These are phyloP conservation scores for Irena cyanogastra DNA, from an alignment of 2,113 vertebrate species.

Conservation along the genomic window DNA sequence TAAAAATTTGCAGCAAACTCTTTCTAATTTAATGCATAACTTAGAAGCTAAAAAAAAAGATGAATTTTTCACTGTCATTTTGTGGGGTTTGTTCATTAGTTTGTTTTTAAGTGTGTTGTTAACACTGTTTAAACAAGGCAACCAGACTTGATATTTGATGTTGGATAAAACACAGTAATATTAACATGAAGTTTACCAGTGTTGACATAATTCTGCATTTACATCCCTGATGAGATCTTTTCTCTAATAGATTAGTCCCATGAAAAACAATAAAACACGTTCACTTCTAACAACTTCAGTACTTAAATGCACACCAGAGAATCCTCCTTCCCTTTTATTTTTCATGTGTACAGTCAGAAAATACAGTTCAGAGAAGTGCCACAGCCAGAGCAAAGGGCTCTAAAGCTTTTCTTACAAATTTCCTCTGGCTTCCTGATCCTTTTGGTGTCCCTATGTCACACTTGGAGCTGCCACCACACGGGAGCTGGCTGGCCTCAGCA, in stretches of 20 bases:
- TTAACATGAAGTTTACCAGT: neutral
- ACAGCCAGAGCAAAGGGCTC: neutral
- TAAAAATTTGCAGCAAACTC: neutral
- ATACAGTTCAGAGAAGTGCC: neutral
- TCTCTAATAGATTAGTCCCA: neutral
- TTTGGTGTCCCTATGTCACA: neutral
- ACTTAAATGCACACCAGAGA: neutral
- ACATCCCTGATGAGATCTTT: neutral
- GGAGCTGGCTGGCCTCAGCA: neutral
- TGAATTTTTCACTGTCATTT: fast-evolving
- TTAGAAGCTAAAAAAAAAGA: neutral
- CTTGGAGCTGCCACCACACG: fast-evolving
- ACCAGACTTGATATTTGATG: neutral
- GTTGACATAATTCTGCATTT: neutral
- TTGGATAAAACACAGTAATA: neutral
- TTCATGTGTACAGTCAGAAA: neutral
- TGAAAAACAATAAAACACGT: neutral
- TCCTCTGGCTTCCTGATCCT: neutral
- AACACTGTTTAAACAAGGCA: neutral
- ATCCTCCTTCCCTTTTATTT: neutral
- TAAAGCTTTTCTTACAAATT: neutral
- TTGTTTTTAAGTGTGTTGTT: neutral
- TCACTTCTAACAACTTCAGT: neutral
- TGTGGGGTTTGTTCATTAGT: neutral
- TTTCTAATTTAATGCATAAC: neutral